A percentile compares a stretch with the other conserved stretches of the same genome.
These are phyloP conservation scores for Vannuccia rotundouncinata DNA, from an alignment of 2,888 invertebrate species.

Conservation along the genomic window DNA sequence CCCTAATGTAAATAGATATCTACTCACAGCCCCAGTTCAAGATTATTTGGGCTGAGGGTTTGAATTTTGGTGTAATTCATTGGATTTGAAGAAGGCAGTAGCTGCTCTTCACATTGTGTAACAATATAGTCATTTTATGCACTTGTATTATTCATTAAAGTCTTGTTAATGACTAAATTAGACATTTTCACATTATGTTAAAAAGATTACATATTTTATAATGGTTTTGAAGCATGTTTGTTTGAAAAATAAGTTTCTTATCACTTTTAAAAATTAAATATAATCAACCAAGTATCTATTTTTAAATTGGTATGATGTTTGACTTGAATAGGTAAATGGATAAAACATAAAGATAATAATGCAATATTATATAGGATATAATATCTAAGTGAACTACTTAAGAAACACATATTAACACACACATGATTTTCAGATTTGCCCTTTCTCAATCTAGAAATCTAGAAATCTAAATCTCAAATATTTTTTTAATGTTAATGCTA, in stretches of 20 bases:
- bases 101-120: too few species aligned
- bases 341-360: background rate
- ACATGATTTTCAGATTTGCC: background rate
- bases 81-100: too few species aligned
- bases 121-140: too few species aligned
- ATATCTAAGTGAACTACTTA: too few species aligned
- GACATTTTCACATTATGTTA: background rate
- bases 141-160: too few species aligned
- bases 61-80: too few species aligned
- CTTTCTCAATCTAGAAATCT: background rate
- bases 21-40: too few species aligned
- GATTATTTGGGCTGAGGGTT: too few species aligned
- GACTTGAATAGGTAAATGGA: background rate
- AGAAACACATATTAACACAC: background rate
- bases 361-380: too few species aligned
- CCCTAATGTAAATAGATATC: too few species aligned
- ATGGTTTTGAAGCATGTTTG: background rate
- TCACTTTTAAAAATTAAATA: background rate
- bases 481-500: background rate
- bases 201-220: background rate
- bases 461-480: background rate
- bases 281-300: background rate
- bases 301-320: background rate
- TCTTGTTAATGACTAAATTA: too few species aligned
- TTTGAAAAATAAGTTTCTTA: background rate